phyloP scores from a whole-genome alignment of 2,113 vertebrate genomes.

The Fulica atra region DNA sequence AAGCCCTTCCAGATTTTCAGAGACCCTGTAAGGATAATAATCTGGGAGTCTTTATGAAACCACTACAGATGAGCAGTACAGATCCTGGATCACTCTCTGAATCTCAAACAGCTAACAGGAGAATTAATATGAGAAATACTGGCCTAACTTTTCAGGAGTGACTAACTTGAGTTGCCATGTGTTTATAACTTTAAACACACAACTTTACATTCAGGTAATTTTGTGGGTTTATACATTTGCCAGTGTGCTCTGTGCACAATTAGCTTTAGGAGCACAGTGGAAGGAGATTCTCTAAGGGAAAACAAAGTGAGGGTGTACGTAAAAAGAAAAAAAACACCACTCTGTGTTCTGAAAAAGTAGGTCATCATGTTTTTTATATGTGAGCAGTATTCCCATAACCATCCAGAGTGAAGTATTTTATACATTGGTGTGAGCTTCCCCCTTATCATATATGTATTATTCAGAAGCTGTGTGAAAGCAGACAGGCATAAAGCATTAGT shows the following conservation, averaged over 20 bases:
- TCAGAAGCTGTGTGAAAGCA: conserved; percentile 21
- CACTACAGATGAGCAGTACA: not conserved
- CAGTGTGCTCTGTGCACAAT: not conserved
- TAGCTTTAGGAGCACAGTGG: not conserved
- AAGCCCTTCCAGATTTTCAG: not conserved
- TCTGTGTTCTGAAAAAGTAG: conserved; percentile 11
- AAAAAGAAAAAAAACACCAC: not conserved
- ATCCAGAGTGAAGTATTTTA: not conserved
- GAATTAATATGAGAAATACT: not conserved
- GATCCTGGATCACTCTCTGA: not conserved
- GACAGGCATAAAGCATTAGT: conserved; percentile 37
- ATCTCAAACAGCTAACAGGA: not conserved
- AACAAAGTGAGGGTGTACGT: not conserved
- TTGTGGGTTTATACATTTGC: not conserved
- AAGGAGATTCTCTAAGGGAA: not conserved
- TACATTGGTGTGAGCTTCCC: not conserved
- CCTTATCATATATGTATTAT: conserved; percentile 17
- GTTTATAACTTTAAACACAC: not conserved
- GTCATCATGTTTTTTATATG: conserved; percentile 5
- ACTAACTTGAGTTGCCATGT: not conserved
- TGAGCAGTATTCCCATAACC: not conserved
- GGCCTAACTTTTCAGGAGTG: not conserved
- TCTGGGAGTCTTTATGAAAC: not conserved
- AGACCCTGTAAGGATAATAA: not conserved
- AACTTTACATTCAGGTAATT: not conserved